These are phyloP conservation scores for Hippocampus abdominalis DNA, from an alignment of 2,113 vertebrate genomes.

Conservation along the genomic window DNA sequence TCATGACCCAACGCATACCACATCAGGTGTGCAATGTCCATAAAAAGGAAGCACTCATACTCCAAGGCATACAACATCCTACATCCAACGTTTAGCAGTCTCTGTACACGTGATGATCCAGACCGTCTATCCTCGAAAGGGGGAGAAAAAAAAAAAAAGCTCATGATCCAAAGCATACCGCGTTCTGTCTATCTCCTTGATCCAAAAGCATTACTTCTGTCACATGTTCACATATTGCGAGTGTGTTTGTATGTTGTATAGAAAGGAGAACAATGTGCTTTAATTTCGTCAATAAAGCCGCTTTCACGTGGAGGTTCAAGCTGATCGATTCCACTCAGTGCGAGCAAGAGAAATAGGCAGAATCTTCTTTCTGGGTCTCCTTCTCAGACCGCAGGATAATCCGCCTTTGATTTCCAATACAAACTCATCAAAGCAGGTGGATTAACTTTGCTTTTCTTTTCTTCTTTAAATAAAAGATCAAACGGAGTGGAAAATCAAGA, in stretches of 20 bases:
- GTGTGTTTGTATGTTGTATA: background rate
- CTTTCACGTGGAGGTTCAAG: background rate
- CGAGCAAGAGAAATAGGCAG: background rate
- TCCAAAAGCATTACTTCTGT: background rate
- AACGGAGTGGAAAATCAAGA: background rate
- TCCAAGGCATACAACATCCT: too few relatives aligned
- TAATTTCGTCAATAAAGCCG: slow-evolving; percentile 3
- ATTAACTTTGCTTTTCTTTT: background rate
- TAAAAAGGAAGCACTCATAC: too few relatives aligned
- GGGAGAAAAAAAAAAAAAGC: too few relatives aligned
- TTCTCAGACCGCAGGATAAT: background rate
- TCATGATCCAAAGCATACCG: background rate
- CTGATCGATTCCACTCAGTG: background rate
- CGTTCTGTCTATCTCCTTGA: background rate
- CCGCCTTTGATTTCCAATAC: background rate
- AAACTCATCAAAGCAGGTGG: slow-evolving; percentile 2
- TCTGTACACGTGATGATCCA: too few relatives aligned
- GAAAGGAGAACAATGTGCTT: background rate
- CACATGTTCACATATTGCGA: background rate
- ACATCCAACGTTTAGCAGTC: too few relatives aligned
- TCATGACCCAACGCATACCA: too few relatives aligned
- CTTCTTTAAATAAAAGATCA: background rate
- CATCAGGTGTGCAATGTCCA: background rate
- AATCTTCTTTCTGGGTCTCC: background rate
- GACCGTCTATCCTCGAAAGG: background rate